Evolutionary conservation across 2,113 vertebrate genomes (phyloP), one percentile per base, ranked within the genome.

Genomic region (Aepyceros melampus): DNA sequence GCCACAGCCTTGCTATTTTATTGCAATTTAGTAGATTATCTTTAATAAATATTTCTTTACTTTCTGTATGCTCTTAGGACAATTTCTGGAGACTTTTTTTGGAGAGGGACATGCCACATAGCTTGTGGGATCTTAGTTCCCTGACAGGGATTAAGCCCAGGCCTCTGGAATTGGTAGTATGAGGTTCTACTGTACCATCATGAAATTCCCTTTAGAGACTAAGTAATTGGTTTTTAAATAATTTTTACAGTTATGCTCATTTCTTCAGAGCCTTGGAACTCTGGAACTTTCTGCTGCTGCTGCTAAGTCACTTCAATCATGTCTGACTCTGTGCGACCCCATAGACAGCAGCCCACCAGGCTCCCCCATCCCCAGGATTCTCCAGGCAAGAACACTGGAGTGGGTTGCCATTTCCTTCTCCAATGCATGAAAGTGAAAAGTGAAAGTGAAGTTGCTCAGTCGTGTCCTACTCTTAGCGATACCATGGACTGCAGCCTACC

Each of bases 251-350:
- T 43, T 71, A 43, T n/a, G 2, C 4, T 55, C 43, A 62, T 67
- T 58, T 40, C 53, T 55, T 2, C 36, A 62, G 62, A 95, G 21
- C 7, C 51, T 74, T 89, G 4, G 17, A 93, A 81, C 15, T 74
- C 21, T 36, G 29, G 16, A 83, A 91, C 43, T 43, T 43, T 43
- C 60, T 60, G 55, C 23, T 58, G 60, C 29, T 60, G 12, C 5
- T 60, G 58, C 27, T 29, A 62, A 7, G 2, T 62, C 2, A 0
- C 60, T 62, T 60, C 29, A 31, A 7, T 62, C 13, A 3, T 31
- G 13, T 62, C 29, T 5, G 1, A 62, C 29, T 62, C 60, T 62
- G 29, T 31, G 60, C 0, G 1, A 31, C 13, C 29, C 60, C 60
- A 31, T 62, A 31, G 6, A 62, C 2, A 15, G 13, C 29, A 62